These are phyloP conservation scores for Amniataba percoides DNA, from an alignment of 2,797 vertebrate species.

Conservation along the genomic window DNA sequence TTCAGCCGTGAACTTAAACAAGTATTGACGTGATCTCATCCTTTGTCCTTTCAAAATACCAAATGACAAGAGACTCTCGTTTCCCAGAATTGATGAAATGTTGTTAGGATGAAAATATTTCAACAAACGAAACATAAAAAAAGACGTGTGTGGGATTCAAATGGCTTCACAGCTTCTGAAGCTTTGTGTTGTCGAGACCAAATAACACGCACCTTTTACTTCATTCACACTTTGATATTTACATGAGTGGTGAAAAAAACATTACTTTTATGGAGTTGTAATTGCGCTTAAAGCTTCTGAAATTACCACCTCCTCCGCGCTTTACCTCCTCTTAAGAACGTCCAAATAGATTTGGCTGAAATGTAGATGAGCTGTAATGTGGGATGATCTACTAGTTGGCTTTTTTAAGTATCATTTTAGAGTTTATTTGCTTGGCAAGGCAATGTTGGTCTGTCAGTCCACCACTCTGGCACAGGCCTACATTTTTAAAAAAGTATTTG, in stretches of 20 bases:
- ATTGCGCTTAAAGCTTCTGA: slow-evolving; percentile 19
- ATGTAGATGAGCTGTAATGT: neutral
- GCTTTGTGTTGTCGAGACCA: neutral
- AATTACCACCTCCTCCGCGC: slow-evolving; percentile 26
- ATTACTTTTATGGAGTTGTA: slow-evolving; percentile 29
- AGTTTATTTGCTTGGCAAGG: neutral
- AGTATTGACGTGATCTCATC: slow-evolving; percentile 23
- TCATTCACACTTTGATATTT: slow-evolving; percentile 49
- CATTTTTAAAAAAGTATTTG: neutral
- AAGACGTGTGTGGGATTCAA: slow-evolving; percentile 25
- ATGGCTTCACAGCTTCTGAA: neutral
- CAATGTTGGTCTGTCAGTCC: neutral
- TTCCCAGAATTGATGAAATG: slow-evolving; percentile 27
- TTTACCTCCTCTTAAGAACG: slow-evolving; percentile 25
- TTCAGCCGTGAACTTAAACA: slow-evolving; percentile 12
- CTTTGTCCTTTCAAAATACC: slow-evolving; percentile 54
- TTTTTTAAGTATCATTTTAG: slow-evolving; percentile 1
- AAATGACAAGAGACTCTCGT: slow-evolving; percentile 8
- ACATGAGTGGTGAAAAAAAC: slow-evolving; percentile 21
- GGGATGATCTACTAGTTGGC: slow-evolving; percentile 10
- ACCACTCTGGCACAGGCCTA: neutral
- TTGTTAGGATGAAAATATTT: slow-evolving; percentile 21
- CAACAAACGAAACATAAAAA: slow-evolving; percentile 3
- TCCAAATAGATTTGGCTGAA: slow-evolving; percentile 10
- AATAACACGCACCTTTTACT: slow-evolving; percentile 34